Percentiles rank a stretch among this genome's conserved stretches.
Evolutionary conservation across 2,888 invertebrate species (phyloP).

Genomic region (Drosophila engyochracea): DNA sequence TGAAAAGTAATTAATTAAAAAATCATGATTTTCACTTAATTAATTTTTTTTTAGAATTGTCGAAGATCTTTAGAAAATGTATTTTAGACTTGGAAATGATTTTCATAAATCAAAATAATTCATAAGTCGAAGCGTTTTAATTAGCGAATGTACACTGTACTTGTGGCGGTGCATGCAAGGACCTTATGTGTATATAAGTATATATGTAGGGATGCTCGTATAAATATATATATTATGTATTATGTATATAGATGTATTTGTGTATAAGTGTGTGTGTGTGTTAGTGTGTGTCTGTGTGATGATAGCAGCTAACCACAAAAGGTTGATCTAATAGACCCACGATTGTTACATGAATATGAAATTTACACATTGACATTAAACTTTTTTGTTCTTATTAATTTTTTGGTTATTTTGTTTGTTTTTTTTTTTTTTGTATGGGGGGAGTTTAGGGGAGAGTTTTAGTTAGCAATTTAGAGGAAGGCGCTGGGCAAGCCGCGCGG

Average conservation of each 20-base stretch:
- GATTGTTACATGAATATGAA: conserved; percentile 68
- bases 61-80: background rate
- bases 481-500: conserved; percentile 98
- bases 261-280: conserved; percentile 14
- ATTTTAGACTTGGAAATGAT: background rate
- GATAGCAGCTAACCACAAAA: conserved; percentile 43
- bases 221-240: conserved; percentile 71
- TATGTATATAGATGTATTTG: conserved; percentile 32
- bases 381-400: conserved; percentile 33
- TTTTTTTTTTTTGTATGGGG: conserved; percentile 24
- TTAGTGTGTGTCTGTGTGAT: conserved; percentile 29
- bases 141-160: conserved; percentile 11
- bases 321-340: conserved; percentile 60
- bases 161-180: conserved; percentile 26
- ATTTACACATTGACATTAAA: conserved; percentile 67
- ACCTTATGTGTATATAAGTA: conserved; percentile 40
- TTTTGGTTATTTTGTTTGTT: conserved; percentile 18
- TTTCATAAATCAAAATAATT: background rate
- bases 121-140: background rate
- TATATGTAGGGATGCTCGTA: conserved; percentile 47
- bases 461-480: conserved; percentile 91
- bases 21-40: background rate
- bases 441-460: background rate
- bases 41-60: background rate
- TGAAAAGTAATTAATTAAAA: background rate